Evolutionary conservation across 35 echinoderm and acorn worm genomes (phyloP), one percentile per base, ranked within the genome.

Genomic region (Antedon bifida): DNA sequence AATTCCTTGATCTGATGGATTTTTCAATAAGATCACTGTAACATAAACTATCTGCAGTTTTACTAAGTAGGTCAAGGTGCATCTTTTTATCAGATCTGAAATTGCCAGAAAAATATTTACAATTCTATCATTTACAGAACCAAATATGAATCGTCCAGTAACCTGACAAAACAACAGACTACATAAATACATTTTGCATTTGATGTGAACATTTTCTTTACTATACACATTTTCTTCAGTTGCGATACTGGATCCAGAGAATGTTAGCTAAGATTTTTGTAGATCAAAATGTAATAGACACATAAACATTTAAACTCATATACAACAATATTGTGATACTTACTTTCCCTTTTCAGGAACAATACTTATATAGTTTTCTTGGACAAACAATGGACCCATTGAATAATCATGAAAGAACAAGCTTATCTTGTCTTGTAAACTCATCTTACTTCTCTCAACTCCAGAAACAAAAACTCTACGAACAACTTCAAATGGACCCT

Each of bases 341-440:
- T 84, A 99, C 95, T 84, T 90, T 36, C 87, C 90, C 79, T 90
- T 88, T 16, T 77, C 33, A 34, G 95, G 95, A 39, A 85, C 32
- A 4, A 99, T 88, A 56, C 38, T 82, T 21, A 90, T 30, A 75
- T 99, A 99, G 76, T 99, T 99, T 46, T 99, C 95, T 30, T 99
- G 95, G 3, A 99, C 95, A 88, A 99, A 99, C 8, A 99, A 91
- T 30, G 90, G 90, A 16, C 90, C 85, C 10, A 99, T 99, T 34
- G 95, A 99, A 77, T 99, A 99, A 78, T 99, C 95, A 39, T 99
- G 95, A 36, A 99, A 99, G 76, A 99, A 99, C 5, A 99, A 56
- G 76, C 76, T 85, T 29, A 90, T 83, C 82, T 99, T 99, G 75
- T 99, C 95, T 4, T 80, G 87, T 34, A 99, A 82, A 16, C 80